phyloP scores from a whole-genome alignment of 2,113 vertebrate genomes.

The Boulengeromyrus knoepffleri region DNA sequence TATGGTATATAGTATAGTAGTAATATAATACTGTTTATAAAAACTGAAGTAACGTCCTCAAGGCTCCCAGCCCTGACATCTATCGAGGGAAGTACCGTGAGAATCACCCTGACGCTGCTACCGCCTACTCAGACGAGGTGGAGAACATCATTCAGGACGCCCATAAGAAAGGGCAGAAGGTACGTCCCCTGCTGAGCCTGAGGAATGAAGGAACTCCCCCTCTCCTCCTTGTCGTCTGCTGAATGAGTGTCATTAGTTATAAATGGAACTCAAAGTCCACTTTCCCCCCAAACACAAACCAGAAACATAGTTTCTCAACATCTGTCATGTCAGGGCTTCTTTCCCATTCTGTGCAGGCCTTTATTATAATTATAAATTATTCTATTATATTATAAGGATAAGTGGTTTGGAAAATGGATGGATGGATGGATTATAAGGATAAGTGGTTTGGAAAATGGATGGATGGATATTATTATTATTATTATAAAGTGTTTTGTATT shows the following conservation, averaged over 20 bases:
- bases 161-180: slow-evolving; percentile 71
- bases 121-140: slow-evolving; percentile 85
- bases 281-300: background rate
- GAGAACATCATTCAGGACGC: slow-evolving; percentile 70
- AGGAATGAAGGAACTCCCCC: background rate
- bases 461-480: too few relatives aligned
- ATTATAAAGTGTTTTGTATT: background rate
- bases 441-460: too few relatives aligned
- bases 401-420: too few relatives aligned
- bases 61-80: slow-evolving; percentile 86
- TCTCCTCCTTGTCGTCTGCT: background rate
- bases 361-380: background rate
- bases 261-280: background rate
- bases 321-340: background rate
- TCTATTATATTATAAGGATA: too few relatives aligned
- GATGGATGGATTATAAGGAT: too few relatives aligned
- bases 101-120: slow-evolving; percentile 72
- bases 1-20: background rate
- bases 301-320: background rate
- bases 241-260: background rate
- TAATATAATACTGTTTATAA: background rate
- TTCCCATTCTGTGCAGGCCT: background rate
- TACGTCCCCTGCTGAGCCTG: slow-evolving; percentile 39
- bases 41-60: background rate
- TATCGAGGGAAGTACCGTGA: slow-evolving; percentile 90